A percentile compares a stretch with the other conserved stretches of the same genome.
Conservation (phyloP, 2,888 invertebrate species). For the Hololepta plana region DNA sequence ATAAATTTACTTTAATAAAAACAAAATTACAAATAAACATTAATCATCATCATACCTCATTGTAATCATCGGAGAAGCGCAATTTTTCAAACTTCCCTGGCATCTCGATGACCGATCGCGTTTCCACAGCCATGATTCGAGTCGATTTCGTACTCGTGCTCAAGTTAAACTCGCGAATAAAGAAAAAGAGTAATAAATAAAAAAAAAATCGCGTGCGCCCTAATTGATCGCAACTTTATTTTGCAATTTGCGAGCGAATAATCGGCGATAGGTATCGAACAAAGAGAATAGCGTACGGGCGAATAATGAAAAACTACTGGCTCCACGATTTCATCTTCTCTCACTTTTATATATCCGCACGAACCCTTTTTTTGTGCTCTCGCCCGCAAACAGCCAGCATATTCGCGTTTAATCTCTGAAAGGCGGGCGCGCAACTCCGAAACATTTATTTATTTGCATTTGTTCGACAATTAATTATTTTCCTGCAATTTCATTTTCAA, state of each 20-base stretch:
- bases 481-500: not conserved
- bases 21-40: constrained; percentile 8
- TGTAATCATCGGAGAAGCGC: constrained; percentile 14
- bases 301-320: constrained; percentile 5
- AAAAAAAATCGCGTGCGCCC: constrained; percentile 2
- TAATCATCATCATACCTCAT: constrained; percentile 20
- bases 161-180: not conserved
- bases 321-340: constrained; percentile 5
- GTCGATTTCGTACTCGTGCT: too few relatives aligned
- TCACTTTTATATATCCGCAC: constrained; percentile 7
- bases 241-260: too few relatives aligned
- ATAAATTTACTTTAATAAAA: too few relatives aligned
- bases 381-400: too few relatives aligned
- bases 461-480: constrained; percentile 1
- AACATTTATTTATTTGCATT: constrained; percentile 3
- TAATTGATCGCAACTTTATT: too few relatives aligned
- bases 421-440: constrained; percentile 2
- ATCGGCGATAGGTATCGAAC: too few relatives aligned
- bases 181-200: constrained; percentile 1
- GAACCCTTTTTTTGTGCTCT: too few relatives aligned
- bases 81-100: constrained; percentile 19
- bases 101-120: constrained; percentile 14
- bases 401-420: too few relatives aligned
- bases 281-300: constrained; percentile 2
- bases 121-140: constrained; percentile 17